Conservation (phyloP, 2,797 vertebrate species). For the Capromys pilorides region DNA sequence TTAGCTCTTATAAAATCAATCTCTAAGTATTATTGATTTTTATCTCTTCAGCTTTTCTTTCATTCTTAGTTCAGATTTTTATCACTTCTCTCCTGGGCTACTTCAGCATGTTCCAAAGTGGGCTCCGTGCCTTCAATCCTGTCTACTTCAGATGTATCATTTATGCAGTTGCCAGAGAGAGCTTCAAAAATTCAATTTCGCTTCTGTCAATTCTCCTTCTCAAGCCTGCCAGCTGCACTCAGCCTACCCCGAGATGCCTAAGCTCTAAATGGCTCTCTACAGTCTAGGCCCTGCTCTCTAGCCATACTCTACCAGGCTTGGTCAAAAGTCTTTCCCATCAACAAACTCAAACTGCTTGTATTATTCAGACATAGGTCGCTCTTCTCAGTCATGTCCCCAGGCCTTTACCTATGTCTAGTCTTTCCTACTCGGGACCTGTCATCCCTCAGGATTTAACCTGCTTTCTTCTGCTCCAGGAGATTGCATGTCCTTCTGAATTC, state of each 20-base stretch:
- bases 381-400: not conserved
- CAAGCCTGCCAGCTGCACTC: not conserved
- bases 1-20: not conserved
- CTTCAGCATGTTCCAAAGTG: constrained; percentile 3
- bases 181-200: constrained; percentile 13
- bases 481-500: not conserved
- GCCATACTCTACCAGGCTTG: fast-evolving
- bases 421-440: not conserved
- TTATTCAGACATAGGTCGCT: not conserved
- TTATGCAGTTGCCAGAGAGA: constrained; percentile 17
- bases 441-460: not conserved
- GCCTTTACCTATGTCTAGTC: not conserved
- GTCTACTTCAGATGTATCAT: not conserved
- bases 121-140: not conserved
- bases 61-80: not conserved
- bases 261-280: not conserved
- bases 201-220: not conserved
- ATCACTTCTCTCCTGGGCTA: not conserved
- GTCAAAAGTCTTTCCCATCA: not conserved
- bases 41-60: not conserved
- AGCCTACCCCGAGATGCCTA: not conserved
- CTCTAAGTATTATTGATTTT: not conserved
- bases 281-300: not conserved
- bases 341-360: not conserved
- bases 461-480: not conserved